Evolutionary conservation across 2,113 vertebrate genomes (phyloP).

Genomic region (Prolemur simus): DNA sequence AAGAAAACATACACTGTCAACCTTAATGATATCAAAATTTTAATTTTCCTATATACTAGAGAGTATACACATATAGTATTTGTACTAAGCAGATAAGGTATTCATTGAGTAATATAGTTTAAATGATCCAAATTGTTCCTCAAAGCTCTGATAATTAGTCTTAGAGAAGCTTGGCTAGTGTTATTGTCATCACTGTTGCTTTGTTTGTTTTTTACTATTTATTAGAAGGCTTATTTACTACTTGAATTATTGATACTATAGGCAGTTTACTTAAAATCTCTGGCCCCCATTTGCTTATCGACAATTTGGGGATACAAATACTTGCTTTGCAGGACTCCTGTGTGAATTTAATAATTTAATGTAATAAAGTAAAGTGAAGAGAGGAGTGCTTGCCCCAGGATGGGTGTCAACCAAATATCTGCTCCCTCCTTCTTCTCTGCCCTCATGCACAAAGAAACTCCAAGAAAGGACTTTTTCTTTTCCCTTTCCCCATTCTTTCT

Average conservation of each 20-base stretch:
- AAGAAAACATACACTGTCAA: background rate
- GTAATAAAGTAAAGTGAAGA: background rate
- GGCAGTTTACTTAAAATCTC: background rate
- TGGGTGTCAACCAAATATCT: background rate
- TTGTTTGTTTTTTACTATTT: background rate
- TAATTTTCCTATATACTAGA: background rate
- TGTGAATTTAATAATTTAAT: background rate
- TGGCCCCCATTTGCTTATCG: background rate
- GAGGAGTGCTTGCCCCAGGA: background rate
- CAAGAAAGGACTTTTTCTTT: background rate
- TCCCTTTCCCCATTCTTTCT: background rate
- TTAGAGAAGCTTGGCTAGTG: background rate
- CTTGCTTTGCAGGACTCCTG: background rate
- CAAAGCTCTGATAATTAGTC: background rate
- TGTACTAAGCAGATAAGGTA: background rate
- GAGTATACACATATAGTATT: background rate
- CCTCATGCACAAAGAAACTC: background rate
- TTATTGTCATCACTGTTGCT: background rate
- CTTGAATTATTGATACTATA: background rate
- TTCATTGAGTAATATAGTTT: background rate
- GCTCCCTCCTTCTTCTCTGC: background rate
- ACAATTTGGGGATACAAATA: background rate
- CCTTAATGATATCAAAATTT: background rate
- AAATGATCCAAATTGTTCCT: background rate
- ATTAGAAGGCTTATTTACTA: background rate